These are phyloP conservation scores for Petrocephalus sullivani DNA, from an alignment of 2,797 vertebrate genomes.

Conservation along the genomic window DNA sequence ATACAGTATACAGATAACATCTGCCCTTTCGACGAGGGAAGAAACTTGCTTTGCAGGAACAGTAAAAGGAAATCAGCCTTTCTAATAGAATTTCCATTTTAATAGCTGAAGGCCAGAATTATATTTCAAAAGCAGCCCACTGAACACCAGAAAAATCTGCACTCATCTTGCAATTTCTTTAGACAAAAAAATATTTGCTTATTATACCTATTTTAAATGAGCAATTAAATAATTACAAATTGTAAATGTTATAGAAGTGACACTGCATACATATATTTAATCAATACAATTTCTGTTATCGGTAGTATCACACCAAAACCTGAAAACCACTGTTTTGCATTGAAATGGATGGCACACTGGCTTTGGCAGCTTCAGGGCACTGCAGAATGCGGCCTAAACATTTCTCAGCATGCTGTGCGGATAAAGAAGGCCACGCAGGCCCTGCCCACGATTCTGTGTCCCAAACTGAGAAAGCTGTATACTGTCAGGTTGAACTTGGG, in stretches of 20 bases:
- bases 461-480: neutral
- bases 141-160: conserved; percentile 28
- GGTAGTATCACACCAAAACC: neutral
- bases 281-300: neutral
- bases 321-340: neutral
- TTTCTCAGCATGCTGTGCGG: neutral
- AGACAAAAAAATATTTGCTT: conserved; percentile 26
- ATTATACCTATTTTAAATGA: neutral
- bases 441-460: neutral
- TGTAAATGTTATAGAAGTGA: neutral
- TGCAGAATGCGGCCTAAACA: neutral
- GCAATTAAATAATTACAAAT: neutral
- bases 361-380: neutral
- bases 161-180: conserved; percentile 28
- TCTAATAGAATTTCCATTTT: conserved; percentile 39
- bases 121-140: conserved; percentile 37
- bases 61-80: conserved; percentile 39
- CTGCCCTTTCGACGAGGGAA: conserved; percentile 24
- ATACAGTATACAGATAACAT: conserved; percentile 34
- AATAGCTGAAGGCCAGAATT: conserved; percentile 41
- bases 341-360: neutral
- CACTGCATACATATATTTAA: neutral
- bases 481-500: neutral
- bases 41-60: conserved; percentile 36
- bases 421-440: neutral